Percentiles rank a stretch among this genome's conserved stretches.
These are phyloP conservation scores for Elmis aenea DNA, from an alignment of 2,888 invertebrate genomes.

Conservation along the genomic window DNA sequence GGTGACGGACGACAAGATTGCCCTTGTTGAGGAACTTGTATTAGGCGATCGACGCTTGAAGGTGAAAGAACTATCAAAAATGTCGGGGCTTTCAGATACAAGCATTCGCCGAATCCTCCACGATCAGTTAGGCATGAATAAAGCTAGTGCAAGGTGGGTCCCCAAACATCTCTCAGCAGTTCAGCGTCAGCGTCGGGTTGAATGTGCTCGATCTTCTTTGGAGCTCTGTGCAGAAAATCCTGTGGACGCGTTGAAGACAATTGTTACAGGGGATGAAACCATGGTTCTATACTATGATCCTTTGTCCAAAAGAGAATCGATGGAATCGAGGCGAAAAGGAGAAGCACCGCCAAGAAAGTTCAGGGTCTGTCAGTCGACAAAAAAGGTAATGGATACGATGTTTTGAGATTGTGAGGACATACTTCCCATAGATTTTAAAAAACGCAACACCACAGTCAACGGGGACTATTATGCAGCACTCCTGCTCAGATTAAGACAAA, in stretches of 20 bases:
- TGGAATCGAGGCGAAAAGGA: constrained; percentile 8
- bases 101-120: constrained; percentile 1
- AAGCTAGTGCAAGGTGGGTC: constrained; percentile 5
- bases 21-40: background rate
- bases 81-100: constrained; percentile 5
- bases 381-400: background rate
- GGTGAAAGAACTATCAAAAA: constrained; percentile 8
- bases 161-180: constrained; percentile 1
- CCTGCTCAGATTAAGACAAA: constrained; percentile 6
- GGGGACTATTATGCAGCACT: constrained; percentile 10
- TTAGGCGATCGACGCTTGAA: constrained; percentile 4
- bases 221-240: background rate
- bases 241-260: background rate
- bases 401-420: constrained; percentile 1
- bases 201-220: background rate
- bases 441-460: constrained; percentile 8
- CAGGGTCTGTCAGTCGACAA: background rate
- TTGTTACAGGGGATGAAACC: constrained; percentile 9
- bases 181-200: background rate
- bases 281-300: constrained; percentile 8
- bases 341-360: constrained; percentile 5
- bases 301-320: constrained; percentile 4
- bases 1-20: constrained; percentile 6
- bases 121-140: too few relatives aligned
- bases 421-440: constrained; percentile 6